These are phyloP conservation scores for Parochlus steinenii DNA, from an alignment of 2,888 invertebrate species.

Conservation along the genomic window DNA sequence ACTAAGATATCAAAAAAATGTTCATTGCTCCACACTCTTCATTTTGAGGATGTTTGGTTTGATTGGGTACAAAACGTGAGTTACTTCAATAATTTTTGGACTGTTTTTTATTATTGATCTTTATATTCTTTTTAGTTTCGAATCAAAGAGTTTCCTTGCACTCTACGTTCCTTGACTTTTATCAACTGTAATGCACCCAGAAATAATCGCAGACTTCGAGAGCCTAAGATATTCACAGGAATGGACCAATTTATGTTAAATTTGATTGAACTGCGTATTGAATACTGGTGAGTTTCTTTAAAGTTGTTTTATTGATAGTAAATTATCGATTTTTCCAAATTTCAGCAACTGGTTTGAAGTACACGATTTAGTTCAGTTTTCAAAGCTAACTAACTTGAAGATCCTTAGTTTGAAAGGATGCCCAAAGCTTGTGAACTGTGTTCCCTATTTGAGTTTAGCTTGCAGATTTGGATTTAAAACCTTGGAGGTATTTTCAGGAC, in stretches of 20 bases:
- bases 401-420: constrained; percentile 49
- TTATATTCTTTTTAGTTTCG: constrained; percentile 34
- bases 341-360: constrained; percentile 60
- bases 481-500: constrained; percentile 22
- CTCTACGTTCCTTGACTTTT: constrained; percentile 15
- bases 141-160: constrained; percentile 44
- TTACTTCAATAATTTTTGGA: not conserved
- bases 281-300: constrained; percentile 8
- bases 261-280: constrained; percentile 20
- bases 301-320: constrained; percentile 16
- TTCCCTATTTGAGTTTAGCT: constrained; percentile 60
- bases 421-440: constrained; percentile 46
- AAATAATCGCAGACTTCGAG: not conserved
- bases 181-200: constrained; percentile 6
- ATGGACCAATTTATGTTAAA: constrained; percentile 23
- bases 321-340: constrained; percentile 53
- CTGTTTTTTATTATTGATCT: constrained; percentile 7
- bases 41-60: constrained; percentile 25
- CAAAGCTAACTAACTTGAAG: constrained; percentile 45
- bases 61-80: constrained; percentile 23
- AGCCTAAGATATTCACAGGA: constrained; percentile 21
- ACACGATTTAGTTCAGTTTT: constrained; percentile 52
- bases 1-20: constrained; percentile 21
- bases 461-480: constrained; percentile 46
- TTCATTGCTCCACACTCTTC: constrained; percentile 20